A percentile compares a stretch with the other conserved stretches of the same genome.
phyloP scores from a whole-genome alignment of 2,113 vertebrate species.

The Odocoileus hemionus region DNA sequence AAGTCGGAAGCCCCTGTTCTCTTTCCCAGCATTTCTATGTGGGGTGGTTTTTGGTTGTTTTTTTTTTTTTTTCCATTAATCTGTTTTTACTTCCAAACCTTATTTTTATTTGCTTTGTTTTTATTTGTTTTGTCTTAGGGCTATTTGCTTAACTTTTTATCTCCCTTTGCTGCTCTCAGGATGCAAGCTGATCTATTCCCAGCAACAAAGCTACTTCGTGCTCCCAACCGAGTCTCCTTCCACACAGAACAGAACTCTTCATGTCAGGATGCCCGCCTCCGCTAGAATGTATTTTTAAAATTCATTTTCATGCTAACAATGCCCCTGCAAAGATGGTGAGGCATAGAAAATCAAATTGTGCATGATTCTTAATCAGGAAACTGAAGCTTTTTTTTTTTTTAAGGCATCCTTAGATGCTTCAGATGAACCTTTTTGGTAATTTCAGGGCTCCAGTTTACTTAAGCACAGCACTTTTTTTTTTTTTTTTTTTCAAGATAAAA shows the following conservation, averaged over 20 bases:
- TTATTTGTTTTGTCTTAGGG: background rate
- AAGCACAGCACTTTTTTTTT: conserved; percentile 7
- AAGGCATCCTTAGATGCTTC: conserved; percentile 18
- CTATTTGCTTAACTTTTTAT: background rate
- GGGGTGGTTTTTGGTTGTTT: background rate
- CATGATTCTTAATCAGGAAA: conserved; percentile 41
- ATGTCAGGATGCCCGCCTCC: conserved; percentile 34
- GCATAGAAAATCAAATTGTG: conserved; percentile 32
- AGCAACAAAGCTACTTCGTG: background rate
- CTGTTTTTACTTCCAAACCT: background rate
- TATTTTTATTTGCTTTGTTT: background rate
- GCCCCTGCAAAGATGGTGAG: conserved; percentile 44
- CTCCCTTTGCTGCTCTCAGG: background rate
- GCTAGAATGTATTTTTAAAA: conserved; percentile 30
- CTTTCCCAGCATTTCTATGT: background rate
- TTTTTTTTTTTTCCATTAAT: background rate
- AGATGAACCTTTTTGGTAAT: conserved; percentile 56
- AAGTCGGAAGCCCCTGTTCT: background rate
- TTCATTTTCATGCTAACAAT: conserved; percentile 60
- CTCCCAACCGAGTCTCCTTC: background rate
- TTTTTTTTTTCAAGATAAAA: conserved; percentile 46
- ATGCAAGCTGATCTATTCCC: background rate
- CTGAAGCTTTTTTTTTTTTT: conserved; percentile 49
- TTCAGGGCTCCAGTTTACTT: conserved; percentile 17
- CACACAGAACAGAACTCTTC: background rate